Evolutionary conservation across 2,888 invertebrate genomes (phyloP).

Genomic region (Harpagoxenus sublaevis): DNA sequence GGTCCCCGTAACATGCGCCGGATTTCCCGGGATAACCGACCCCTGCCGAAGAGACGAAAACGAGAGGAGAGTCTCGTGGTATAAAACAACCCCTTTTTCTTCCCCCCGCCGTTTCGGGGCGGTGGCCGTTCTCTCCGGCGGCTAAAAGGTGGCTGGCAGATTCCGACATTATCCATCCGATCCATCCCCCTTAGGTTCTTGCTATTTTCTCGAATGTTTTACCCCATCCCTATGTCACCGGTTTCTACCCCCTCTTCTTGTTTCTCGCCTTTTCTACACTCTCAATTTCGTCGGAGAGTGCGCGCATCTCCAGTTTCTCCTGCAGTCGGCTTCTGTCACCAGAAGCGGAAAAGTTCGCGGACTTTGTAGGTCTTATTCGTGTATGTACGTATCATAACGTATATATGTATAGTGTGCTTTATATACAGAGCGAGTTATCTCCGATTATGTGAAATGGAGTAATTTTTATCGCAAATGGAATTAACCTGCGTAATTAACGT

Average conservation of each 20-base stretch:
- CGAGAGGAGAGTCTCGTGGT: constrained; percentile 50
- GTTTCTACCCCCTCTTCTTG: neutral
- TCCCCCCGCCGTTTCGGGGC: constrained; percentile 4
- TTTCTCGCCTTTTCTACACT: constrained; percentile 13
- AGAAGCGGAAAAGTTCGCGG: constrained; percentile 8
- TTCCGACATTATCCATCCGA: constrained; percentile 14
- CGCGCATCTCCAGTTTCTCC: neutral
- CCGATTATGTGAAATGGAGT: neutral
- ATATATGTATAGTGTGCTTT: neutral
- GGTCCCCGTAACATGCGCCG: constrained; percentile 43
- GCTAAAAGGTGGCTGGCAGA: constrained; percentile 34
- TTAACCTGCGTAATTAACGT: neutral
- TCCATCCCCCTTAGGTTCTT: neutral
- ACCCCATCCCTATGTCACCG: neutral
- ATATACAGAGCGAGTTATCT: neutral
- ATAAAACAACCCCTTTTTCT: constrained; percentile 64
- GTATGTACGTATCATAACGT: neutral
- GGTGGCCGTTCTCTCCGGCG: neutral
- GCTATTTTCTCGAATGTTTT: constrained; percentile 27
- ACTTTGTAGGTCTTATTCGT: neutral
- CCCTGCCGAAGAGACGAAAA: constrained; percentile 22
- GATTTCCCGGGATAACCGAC: neutral
- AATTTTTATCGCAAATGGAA: neutral
- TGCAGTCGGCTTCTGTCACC: constrained; percentile 3
- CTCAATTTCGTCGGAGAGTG: constrained; percentile 25